Base-by-base conservation (phyloP, 2,113 vertebrate species). In the Oreocharis arfaki region DNA sequence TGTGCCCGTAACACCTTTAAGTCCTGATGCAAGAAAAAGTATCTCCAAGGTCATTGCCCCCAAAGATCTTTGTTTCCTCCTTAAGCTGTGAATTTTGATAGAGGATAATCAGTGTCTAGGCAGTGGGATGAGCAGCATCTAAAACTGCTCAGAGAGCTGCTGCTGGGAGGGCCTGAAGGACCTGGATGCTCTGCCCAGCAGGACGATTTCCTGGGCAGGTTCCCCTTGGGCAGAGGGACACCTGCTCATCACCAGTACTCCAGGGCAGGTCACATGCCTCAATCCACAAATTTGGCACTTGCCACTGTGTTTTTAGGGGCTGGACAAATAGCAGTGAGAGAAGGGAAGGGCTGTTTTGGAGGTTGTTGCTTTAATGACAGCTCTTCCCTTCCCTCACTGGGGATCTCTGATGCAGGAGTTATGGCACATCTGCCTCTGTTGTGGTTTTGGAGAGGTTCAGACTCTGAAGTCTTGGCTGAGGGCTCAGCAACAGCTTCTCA, bases 221-320 rank as follows among this genome's bases (percentile, higher is more conserved):
- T 50, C 35, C 44, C 12, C 15, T 23, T 41, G 44, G 55, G 21
- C 44, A 77, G 21, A 50, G 61, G 26, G 35, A 57, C 60, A 5
- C 35, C 20, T 42, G 42, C 9, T 26, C 42, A 21, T 57, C 44
- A 6, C 44, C 0, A 0, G 35, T 26, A 52, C 53, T 77, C 71
- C 22, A 44, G 61, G 44, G 9, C 32, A 22, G 49, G 16, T 64
- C 18, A 4, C 7, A 0, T 3, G 3, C 30, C 27, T 21, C 39
- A 11, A 1, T 18, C 59, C 60, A 4, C 1, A 0, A 22, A 15
- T 28, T 14, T 53, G 69, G 19, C 39, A 10, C 16, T 37, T n/a
- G 13, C 0, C 5, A 6, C 61, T 7, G 39, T 12, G 7, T 22
- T 9, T n/a, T 42, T n/a, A 7, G 39, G 22, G 69, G 22, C 41